phyloP scores from a whole-genome alignment of 2,888 invertebrate genomes.

The Branchipolynoe longqiensis region DNA sequence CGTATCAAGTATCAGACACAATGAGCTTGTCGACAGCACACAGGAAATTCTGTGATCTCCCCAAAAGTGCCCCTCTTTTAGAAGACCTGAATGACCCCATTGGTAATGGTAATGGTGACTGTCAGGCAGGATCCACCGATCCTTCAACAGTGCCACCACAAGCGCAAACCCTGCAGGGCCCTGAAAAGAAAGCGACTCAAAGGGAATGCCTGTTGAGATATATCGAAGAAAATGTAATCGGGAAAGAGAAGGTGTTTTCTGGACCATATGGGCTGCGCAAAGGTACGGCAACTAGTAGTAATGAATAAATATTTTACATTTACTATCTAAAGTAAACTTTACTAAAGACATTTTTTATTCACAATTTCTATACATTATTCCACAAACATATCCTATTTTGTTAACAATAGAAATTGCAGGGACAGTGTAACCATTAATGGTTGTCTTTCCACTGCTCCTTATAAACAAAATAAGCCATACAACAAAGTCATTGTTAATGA shows the following conservation, averaged over 20 bases:
- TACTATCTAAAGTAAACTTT: background rate
- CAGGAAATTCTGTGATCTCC: slow-evolving; percentile 20
- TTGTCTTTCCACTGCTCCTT: too few species aligned
- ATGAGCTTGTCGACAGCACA: slow-evolving; percentile 14
- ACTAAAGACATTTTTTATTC: too few species aligned
- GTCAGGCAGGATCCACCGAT: background rate
- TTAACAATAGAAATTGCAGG: too few species aligned
- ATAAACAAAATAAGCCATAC: too few species aligned
- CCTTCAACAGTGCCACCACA: background rate
- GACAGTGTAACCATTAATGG: too few species aligned
- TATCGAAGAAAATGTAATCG: slow-evolving; percentile 91
- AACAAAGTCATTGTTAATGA: too few species aligned
- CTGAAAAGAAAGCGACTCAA: background rate
- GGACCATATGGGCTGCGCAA: slow-evolving; percentile 92
- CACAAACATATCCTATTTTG: too few species aligned
- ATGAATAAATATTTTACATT: background rate
- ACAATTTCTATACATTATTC: too few species aligned
- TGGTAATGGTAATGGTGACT: background rate
- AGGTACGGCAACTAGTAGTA: slow-evolving; percentile 67
- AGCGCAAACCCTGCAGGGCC: too few species aligned
- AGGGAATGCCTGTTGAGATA: slow-evolving; percentile 81
- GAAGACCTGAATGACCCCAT: background rate
- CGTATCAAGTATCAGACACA: too few species aligned
- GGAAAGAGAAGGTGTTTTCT: slow-evolving; percentile 90
- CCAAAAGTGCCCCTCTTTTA: background rate